Evolutionary conservation across 2,888 invertebrate genomes (phyloP).

Genomic region (Rhodophaea formosa): DNA sequence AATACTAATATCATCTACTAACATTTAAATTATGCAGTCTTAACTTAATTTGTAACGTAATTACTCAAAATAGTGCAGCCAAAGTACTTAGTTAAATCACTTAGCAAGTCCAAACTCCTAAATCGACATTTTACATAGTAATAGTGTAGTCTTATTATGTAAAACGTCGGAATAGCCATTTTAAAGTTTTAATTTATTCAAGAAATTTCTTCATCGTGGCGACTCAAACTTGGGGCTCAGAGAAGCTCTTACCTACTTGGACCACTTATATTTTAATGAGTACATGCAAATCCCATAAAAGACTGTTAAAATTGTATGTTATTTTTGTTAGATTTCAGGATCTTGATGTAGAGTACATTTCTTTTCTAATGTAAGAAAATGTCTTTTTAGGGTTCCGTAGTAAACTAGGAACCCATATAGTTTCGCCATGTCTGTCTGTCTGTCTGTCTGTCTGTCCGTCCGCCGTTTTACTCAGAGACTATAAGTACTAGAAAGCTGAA

Average conservation of each 20-base stretch:
- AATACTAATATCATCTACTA: no score
- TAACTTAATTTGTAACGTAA: slow-evolving; percentile 7
- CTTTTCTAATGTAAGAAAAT: no score
- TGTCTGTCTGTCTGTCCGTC: no score
- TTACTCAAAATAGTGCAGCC: not conserved
- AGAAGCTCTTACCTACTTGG: slow-evolving; percentile 17
- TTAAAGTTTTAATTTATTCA: slow-evolving; percentile 61
- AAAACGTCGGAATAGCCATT: slow-evolving; percentile 51
- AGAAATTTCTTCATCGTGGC: slow-evolving; percentile 42
- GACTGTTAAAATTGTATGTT: no score
- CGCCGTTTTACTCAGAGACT: no score
- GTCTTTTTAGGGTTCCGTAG: no score
- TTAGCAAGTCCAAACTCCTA: slow-evolving; percentile 19
- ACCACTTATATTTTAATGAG: slow-evolving; percentile 14
- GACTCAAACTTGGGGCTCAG: slow-evolving; percentile 21
- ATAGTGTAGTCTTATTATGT: slow-evolving; percentile 51
- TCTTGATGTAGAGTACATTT: no score
- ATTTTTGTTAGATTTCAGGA: no score
- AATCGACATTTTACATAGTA: slow-evolving; percentile 38
- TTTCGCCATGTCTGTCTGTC: no score
- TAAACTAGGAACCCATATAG: no score
- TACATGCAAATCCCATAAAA: slow-evolving; percentile 5
- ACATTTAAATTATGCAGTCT: no score
- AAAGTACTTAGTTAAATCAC: slow-evolving; percentile 27
- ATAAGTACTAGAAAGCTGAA: no score